Percentiles rank a stretch among this genome's conserved stretches.
Conservation (phyloP, 2,113 vertebrate species). For the Ia io region DNA sequence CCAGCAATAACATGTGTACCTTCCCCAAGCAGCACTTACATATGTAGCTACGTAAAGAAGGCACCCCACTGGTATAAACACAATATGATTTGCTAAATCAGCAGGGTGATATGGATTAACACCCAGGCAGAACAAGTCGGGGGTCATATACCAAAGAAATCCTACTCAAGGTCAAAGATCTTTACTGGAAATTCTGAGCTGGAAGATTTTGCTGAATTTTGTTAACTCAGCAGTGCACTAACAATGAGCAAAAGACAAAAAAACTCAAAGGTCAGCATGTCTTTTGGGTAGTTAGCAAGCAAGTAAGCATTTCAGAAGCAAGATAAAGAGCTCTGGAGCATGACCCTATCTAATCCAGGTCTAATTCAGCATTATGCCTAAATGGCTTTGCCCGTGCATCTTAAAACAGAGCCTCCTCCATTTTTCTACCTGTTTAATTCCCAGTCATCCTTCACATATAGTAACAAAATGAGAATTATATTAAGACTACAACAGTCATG, state of each 20-base stretch:
- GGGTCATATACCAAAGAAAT: constrained; percentile 47
- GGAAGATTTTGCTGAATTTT: constrained; percentile 60
- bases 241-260: constrained; percentile 58
- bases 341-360: background rate
- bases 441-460: background rate
- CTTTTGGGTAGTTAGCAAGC: constrained; percentile 42
- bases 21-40: background rate
- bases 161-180: constrained; percentile 59
- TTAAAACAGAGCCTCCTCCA: background rate
- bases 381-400: constrained; percentile 22
- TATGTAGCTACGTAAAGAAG: background rate
- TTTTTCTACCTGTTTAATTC: background rate
- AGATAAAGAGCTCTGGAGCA: constrained; percentile 51
- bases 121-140: constrained; percentile 33
- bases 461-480: background rate
- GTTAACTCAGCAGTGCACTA: constrained; percentile 67
- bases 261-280: constrained; percentile 51
- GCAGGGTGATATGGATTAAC: constrained; percentile 47
- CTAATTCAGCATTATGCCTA: constrained; percentile 20
- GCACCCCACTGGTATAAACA: background rate
- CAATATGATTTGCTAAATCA: constrained; percentile 39
- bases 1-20: background rate
- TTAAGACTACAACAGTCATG: background rate
- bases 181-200: constrained; percentile 56
- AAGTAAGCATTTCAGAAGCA: constrained; percentile 53